phyloP scores from a whole-genome alignment of 1,140 invertebrate species.

The Apis cerana region DNA sequence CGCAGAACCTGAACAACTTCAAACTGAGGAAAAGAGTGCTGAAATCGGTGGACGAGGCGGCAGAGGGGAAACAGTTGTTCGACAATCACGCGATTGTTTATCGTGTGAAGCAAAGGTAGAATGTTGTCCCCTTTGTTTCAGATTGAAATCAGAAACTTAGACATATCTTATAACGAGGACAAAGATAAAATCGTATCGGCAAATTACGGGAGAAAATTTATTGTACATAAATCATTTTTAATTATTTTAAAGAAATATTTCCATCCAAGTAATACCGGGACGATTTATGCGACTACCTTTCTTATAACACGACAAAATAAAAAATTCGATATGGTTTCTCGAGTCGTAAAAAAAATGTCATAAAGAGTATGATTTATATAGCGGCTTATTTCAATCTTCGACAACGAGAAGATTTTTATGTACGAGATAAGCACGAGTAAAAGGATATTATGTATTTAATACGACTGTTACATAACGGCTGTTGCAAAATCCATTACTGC shows the following conservation, averaged over 20 bases:
- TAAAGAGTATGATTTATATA: background rate
- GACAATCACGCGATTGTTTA: conserved; percentile 76
- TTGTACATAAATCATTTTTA: no score
- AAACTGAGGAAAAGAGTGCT: conserved; percentile 70
- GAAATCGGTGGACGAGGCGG: conserved; percentile 53
- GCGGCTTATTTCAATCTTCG: background rate
- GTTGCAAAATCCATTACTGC: background rate
- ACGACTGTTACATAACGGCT: background rate
- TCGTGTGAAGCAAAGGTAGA: conserved; percentile 73
- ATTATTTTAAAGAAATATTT: no score
- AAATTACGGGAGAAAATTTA: no score
- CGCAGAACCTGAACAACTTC: conserved; percentile 73
- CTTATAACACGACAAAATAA: background rate
- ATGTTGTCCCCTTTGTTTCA: no score
- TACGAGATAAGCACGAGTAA: background rate
- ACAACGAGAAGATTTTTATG: background rate
- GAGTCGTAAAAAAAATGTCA: background rate
- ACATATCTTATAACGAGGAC: no score
- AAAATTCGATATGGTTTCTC: background rate
- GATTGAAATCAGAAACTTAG: no score
- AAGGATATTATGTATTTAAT: background rate
- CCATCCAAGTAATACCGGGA: no score
- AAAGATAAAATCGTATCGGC: no score
- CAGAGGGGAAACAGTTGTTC: conserved; percentile 67
- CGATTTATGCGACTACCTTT: background rate